Conservation (phyloP, 2,113 vertebrate species). For the Corythornis vintsioides region DNA sequence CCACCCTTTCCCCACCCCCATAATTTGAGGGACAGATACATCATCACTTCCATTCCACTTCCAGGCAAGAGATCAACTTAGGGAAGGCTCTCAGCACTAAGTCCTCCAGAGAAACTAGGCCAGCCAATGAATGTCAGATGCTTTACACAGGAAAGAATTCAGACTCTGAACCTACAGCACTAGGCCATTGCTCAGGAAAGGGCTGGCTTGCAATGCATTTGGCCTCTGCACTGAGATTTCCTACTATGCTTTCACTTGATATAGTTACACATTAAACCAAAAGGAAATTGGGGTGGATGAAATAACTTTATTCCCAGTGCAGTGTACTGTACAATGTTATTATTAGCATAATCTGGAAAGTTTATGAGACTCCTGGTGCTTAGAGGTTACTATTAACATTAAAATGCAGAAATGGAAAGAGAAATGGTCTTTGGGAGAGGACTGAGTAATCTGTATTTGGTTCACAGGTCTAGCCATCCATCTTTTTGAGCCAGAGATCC, state of each 20-base stretch:
- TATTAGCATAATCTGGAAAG: slow-evolving; percentile 49
- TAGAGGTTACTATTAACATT: slow-evolving; percentile 21
- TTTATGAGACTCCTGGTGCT: slow-evolving; percentile 55
- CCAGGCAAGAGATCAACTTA: not conserved
- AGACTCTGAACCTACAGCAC: not conserved
- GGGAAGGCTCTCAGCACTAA: not conserved
- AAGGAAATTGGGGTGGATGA: slow-evolving; percentile 59
- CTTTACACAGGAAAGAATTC: not conserved
- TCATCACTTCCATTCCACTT: not conserved
- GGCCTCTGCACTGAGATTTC: slow-evolving; percentile 18
- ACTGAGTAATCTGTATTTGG: not conserved
- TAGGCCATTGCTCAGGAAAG: not conserved
- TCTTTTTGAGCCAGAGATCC: not conserved
- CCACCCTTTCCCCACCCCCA: not conserved
- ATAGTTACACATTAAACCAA: slow-evolving; percentile 56
- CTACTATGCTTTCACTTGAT: slow-evolving; percentile 21
- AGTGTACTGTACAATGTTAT: slow-evolving; percentile 39
- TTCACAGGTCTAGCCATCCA: not conserved
- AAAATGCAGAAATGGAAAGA: slow-evolving; percentile 35
- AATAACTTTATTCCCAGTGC: slow-evolving; percentile 63
- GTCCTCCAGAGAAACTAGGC: not conserved
- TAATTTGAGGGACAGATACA: not conserved
- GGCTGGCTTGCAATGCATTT: not conserved
- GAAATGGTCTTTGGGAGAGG: not conserved
- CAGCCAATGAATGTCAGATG: not conserved